Conservation (phyloP, 30 jellyfish, hydroid and myxozoan species). For the Mastigias papua region DNA sequence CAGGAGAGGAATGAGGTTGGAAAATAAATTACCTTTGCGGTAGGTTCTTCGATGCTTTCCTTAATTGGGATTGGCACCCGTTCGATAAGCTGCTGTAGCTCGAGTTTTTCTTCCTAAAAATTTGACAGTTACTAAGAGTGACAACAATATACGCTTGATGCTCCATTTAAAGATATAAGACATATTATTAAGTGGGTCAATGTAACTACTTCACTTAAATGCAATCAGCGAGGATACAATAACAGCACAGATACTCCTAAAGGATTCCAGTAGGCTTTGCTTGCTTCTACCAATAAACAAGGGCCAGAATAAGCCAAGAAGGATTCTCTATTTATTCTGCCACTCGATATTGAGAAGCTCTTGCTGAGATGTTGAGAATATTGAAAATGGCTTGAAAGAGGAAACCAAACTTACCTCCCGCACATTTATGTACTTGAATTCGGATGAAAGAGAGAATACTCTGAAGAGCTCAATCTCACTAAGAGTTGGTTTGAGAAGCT, state of each 20-base stretch:
- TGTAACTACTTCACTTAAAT: too few relatives aligned
- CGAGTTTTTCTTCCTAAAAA: slow-evolving; percentile 93
- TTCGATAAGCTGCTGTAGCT: slow-evolving; percentile 95
- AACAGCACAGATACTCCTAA: too few relatives aligned
- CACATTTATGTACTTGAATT: slow-evolving; percentile 93
- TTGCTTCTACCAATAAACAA: too few relatives aligned
- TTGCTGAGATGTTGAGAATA: too few relatives aligned
- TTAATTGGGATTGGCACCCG: slow-evolving; percentile 99
- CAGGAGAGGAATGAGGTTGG: not conserved
- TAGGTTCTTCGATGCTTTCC: slow-evolving; percentile 98
- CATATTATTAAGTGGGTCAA: too few relatives aligned
- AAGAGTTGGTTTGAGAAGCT: slow-evolving; percentile 89
- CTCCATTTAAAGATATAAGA: too few relatives aligned
- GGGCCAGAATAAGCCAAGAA: too few relatives aligned
- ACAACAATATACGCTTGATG: too few relatives aligned
- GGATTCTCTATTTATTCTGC: too few relatives aligned
- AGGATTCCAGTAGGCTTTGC: too few relatives aligned
- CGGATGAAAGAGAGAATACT: slow-evolving; percentile 95
- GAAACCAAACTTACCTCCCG: slow-evolving; percentile 75
- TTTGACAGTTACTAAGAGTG: not conserved
- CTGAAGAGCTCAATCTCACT: slow-evolving; percentile 98
- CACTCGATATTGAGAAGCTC: too few relatives aligned
- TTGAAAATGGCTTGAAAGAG: not conserved
- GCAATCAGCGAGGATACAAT: too few relatives aligned
- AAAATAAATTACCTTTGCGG: slow-evolving; percentile 77